Evolutionary conservation across 2,113 vertebrate species (phyloP).

Genomic region (Elephas maximus): DNA sequence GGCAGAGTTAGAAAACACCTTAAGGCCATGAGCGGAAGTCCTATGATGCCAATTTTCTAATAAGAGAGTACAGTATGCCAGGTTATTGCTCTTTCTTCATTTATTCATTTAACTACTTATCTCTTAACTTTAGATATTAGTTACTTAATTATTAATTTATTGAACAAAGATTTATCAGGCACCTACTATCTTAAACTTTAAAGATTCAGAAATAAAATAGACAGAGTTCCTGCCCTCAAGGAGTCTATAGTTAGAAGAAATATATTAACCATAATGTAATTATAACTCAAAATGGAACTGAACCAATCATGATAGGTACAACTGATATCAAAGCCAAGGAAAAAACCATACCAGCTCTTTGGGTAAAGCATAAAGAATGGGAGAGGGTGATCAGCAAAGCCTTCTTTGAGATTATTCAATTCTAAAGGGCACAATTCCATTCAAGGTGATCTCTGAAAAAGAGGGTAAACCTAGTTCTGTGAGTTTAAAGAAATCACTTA

Average conservation of each 20-base stretch:
- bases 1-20: neutral
- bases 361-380: neutral
- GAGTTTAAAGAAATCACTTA: neutral
- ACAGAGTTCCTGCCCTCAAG: neutral
- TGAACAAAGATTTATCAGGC: neutral
- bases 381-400: accelerated
- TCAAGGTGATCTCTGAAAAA: neutral
- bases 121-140: neutral
- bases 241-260: neutral
- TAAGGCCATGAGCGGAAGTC: neutral
- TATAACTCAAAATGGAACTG: neutral
- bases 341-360: neutral
- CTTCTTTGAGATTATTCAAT: neutral
- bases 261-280: neutral
- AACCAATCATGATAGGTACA: neutral
- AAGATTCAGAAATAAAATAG: conserved; percentile 29
- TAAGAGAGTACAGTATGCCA: neutral
- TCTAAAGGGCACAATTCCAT: neutral
- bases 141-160: neutral
- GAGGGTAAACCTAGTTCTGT: neutral
- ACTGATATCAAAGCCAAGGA: neutral
- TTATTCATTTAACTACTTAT: neutral
- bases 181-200: neutral
- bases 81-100: neutral
- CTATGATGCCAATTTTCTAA: neutral